These are phyloP conservation scores for Eupeodes luniger DNA, from an alignment of 2,888 invertebrate species.

Conservation along the genomic window DNA sequence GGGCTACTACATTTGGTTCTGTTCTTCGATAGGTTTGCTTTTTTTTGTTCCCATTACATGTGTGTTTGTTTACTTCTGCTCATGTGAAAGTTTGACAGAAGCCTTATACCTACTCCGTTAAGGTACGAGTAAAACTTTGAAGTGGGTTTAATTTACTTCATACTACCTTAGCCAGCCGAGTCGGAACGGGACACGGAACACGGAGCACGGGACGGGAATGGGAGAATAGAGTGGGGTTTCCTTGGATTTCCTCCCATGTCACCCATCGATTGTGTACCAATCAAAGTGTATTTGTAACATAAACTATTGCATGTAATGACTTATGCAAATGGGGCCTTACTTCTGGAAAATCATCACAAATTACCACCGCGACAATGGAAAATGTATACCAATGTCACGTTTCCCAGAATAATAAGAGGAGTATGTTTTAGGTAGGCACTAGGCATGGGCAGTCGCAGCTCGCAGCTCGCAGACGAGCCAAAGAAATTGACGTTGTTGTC, in stretches of 20 bases:
- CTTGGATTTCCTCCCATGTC: constrained; percentile 66
- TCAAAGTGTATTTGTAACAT: constrained; percentile 36
- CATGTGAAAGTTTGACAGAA: constrained; percentile 66
- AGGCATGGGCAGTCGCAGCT: no score
- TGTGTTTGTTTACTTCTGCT: constrained; percentile 32
- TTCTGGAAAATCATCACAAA: constrained; percentile 74
- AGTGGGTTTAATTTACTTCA: constrained; percentile 39
- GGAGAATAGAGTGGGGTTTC: constrained; percentile 43
- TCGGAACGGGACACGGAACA: no score
- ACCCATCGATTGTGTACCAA: constrained; percentile 68
- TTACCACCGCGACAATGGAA: constrained; percentile 63
- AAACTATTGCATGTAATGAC: constrained; percentile 54
- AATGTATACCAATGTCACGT: constrained; percentile 73
- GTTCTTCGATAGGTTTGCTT: constrained; percentile 2
- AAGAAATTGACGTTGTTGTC: constrained; percentile 37
- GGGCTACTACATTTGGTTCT: constrained; percentile 46
- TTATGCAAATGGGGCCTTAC: constrained; percentile 71
- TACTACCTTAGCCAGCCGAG: not conserved
- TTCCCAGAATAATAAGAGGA: constrained; percentile 49
- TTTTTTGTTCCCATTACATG: constrained; percentile 58
- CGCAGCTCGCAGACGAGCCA: constrained; percentile 6
- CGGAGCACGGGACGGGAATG: not conserved
- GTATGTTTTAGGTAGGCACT: not conserved
- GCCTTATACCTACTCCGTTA: constrained; percentile 73
- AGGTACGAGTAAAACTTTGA: constrained; percentile 30